phyloP scores from a whole-genome alignment of 2,797 vertebrate genomes.

The Alca torda region DNA sequence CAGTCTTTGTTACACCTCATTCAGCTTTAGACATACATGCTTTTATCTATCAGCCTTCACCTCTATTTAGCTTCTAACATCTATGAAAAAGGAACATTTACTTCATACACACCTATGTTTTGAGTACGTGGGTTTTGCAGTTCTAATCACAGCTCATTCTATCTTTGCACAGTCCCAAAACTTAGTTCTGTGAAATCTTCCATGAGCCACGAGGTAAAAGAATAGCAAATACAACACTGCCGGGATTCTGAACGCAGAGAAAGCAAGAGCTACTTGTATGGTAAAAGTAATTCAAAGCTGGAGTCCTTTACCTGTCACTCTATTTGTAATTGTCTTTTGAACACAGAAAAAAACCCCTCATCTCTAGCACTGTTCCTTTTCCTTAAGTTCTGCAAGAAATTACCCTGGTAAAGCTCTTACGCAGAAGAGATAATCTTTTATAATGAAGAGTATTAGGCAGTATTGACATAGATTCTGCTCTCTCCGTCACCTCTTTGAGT shows the following conservation, averaged over 20 bases:
- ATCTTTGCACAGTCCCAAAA: not conserved
- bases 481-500: not conserved
- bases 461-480: not conserved
- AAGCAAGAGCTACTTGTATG: not conserved
- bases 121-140: not conserved
- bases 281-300: not conserved
- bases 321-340: not conserved
- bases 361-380: not conserved
- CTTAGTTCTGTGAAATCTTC: not conserved
- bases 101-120: not conserved
- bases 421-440: not conserved
- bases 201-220: not conserved
- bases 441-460: not conserved
- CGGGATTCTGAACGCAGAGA: not conserved
- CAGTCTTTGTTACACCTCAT: not conserved
- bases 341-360: rapidly evolving
- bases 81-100: not conserved
- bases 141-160: not conserved
- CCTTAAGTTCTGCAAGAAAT: not conserved
- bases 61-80: not conserved
- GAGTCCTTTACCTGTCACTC: not conserved
- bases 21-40: not conserved
- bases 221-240: not conserved
- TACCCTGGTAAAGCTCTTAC: not conserved
- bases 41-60: not conserved